These are phyloP conservation scores for Leucoptera coffeella DNA, from an alignment of 2,888 invertebrate species.

Conservation along the genomic window DNA sequence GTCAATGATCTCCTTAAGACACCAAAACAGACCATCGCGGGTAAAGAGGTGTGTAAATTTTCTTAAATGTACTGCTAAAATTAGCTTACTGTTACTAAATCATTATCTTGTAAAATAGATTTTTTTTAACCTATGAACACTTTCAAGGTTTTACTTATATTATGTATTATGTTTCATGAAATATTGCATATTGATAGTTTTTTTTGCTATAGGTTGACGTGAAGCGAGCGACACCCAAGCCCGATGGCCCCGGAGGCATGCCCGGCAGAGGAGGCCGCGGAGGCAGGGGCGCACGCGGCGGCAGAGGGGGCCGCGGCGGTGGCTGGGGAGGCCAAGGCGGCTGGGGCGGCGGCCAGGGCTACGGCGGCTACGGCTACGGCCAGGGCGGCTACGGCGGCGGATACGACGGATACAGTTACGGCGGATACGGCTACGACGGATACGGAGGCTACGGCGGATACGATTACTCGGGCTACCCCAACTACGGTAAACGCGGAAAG, in stretches of 20 bases:
- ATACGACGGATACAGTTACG: slow-evolving; percentile 64
- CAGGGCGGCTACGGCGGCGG: slow-evolving; percentile 66
- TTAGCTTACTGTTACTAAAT: too few relatives aligned
- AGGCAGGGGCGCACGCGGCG: slow-evolving; percentile 62
- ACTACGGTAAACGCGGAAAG: slow-evolving; percentile 68
- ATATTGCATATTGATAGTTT: background rate
- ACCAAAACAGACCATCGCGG: slow-evolving; percentile 88
- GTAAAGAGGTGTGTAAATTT: slow-evolving; percentile 68
- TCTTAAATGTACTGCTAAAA: background rate
- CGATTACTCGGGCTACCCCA: slow-evolving; percentile 75
- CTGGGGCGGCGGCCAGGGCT: slow-evolving; percentile 61
- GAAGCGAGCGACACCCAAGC: slow-evolving; percentile 90
- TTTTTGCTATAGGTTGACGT: slow-evolving; percentile 68
- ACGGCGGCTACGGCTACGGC: slow-evolving; percentile 65
- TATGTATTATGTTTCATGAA: too few relatives aligned
- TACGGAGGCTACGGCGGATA: slow-evolving; percentile 75
- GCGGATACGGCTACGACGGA: slow-evolving; percentile 69
- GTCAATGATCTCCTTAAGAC: slow-evolving; percentile 88
- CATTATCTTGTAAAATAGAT: too few relatives aligned
- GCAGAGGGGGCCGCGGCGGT: slow-evolving; percentile 66
- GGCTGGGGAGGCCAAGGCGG: slow-evolving; percentile 60
- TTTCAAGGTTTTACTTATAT: too few relatives aligned
- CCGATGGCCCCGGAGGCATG: slow-evolving; percentile 66
- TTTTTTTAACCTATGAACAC: too few relatives aligned
- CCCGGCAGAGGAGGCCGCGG: slow-evolving; percentile 61